Base-by-base conservation (phyloP, 2,888 invertebrate genomes). In the Brachynemurus nebulosus region DNA sequence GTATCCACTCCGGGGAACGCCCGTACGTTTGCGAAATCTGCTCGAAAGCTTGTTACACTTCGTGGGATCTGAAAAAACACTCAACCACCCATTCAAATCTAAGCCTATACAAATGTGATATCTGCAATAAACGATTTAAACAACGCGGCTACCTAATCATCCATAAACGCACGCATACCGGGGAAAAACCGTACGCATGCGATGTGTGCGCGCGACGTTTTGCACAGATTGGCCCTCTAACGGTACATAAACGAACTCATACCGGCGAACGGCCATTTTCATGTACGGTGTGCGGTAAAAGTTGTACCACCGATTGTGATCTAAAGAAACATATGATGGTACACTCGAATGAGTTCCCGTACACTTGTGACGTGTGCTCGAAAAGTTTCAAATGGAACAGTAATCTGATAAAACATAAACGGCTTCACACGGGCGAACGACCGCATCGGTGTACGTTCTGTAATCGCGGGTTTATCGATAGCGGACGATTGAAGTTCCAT, bases 311-410 rank as follows among this genome's bases (percentile, higher is more conserved):
- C 2, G 42, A 42, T 14, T 42, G 42, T 34, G 42, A 42, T 34
- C 20, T 42, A 19, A 33, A 34, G 20, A 42, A 42, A n/a, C 42
- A 42, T 34, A 42, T 42, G 42, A 42, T 42, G 42, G 34, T 34
- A 8, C 42, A 42, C 16, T 34, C 42, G 4, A 21, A 42, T 12
- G 34, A 34, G 9, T 42, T 27, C 12, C 42, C 42, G 9, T 42
- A 11, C 19, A 34, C 17, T 4, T 42, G 42, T 20, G 21, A 33
- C 12, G 16, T 42, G 2, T 42, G 42, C 12, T 19, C 33, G 12
- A 42, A 42, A n/a, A 8, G 14, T 34, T 42, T 42, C 16, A 42
- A 42, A n/a, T 42, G 42, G 42, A 42, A 42, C 18, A 42, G 42
- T 20, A 42, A 42, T 20, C 21, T 42, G 11, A 30, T 33, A 4